Base-by-base conservation (phyloP, 2,888 invertebrate species). In the Euspilapteryx auroguttella region DNA sequence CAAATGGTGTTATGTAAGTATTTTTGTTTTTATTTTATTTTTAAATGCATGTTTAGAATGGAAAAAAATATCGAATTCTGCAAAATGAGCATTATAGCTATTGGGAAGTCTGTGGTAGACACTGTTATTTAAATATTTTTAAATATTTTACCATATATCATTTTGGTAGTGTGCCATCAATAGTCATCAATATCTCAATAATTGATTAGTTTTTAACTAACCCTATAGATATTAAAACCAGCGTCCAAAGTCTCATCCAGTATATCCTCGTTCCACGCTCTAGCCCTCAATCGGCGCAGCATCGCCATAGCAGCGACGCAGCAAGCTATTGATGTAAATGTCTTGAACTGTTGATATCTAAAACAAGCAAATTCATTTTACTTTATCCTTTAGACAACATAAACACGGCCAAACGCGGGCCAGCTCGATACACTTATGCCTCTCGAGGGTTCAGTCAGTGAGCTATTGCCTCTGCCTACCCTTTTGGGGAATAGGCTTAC, bases 251-350 rank as follows among this genome's bases (percentile, higher is more conserved):
- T 69, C 41, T 73, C 73, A 14, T 75, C 71, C 0, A 75, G 24
- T 0, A 45, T 49, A 27, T 73, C 73, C 12, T 73, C 73, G 36
- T 69, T 68, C 73, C 73, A 73, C 0, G 55, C 71, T 0, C 71
- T 33, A 0, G 66, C 61, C 0, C 66, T 39, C 12, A 58, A 40
- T 2, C 63, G 33, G 7, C 55, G 40, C 28, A 71, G 35, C 51
- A 54, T 57, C 1, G 50, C 73, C 2, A 73, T 33, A 0, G 73
- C 71, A 0, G 57, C 47, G 21, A 73, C 53, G 25, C 69, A 69
- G 34, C 71, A 66, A 1, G 71, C 46, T 0, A 71, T 44, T 0
- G 53, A 56, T 1, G 68, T 63, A 36, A 39, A 71, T 1, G 49
- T 47, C 35, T 64, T 68, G 44, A 69, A 69, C 1, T 47, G 58